Base-by-base conservation (phyloP, 1,140 invertebrate genomes). In the Olivierus martensii region DNA sequence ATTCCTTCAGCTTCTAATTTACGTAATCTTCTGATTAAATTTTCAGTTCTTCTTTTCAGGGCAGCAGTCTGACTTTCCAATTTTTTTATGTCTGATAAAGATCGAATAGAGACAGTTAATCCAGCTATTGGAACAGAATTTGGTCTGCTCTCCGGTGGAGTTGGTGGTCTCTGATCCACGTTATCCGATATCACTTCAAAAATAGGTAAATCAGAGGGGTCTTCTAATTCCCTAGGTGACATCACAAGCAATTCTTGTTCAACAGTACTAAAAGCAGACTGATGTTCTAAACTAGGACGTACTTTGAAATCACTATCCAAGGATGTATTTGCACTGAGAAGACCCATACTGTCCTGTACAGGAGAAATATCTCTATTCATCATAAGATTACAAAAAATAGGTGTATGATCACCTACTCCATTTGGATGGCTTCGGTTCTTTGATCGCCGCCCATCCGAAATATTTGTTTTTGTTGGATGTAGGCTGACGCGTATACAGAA, bases 1-100 rank as follows among this genome's bases (percentile, higher is more conserved):
- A 87, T 71, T 15, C 79, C 69, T 46, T 77, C 72, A 0, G 78
- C 75, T 66, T 90, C 84, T 7, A 87, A 66, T 62, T 87, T 85
- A 1, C 80, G 69, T 37, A 89, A 67, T 43, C 87, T 71, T 51
- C 83, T 72, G 58, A 82, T 60, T 46, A 91, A 66, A 64, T 81
- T 80, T 4, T 83, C 79, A 49, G 78, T 75, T 58, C 79, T 72
- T 18, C 80, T 71, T 59, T 83, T 77, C 22, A 82, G 69, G 44
- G 17, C 22, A 35, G 46, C n/a, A 10, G 14, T 48, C 28, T 9
- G 39, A n/a, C 39, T 41, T 18, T 41, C 17, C 0, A 15, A 9
- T 5, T 41, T 41, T 11, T n/a, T n/a, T 9, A 41, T 4, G 5
- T n/a, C 14, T 3, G 17, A 6, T 11, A 2, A 6, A 38, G 36